These are phyloP conservation scores for Odontothrips loti DNA, from an alignment of 2,888 invertebrate species.

Conservation along the genomic window DNA sequence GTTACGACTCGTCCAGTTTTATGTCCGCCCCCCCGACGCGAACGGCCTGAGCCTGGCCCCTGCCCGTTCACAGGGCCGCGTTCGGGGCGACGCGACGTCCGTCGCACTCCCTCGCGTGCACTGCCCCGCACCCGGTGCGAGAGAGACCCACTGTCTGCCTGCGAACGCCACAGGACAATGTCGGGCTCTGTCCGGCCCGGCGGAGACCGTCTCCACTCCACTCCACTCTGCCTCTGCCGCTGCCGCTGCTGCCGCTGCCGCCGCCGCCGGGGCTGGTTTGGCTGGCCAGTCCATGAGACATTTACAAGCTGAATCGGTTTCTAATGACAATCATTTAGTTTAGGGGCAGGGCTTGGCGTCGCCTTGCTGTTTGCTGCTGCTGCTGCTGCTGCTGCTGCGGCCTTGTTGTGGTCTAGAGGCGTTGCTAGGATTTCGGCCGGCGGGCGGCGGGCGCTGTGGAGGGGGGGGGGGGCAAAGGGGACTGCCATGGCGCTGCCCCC, in stretches of 20 bases:
- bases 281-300: not conserved
- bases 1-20: slow-evolving; percentile 27
- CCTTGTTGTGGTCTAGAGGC: slow-evolving; percentile 38
- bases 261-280: slow-evolving; percentile 34
- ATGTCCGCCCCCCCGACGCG: slow-evolving; percentile 3
- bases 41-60: too few relatives aligned
- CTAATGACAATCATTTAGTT: slow-evolving; percentile 23
- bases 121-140: not conserved
- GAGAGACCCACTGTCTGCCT: not conserved
- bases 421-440: slow-evolving; percentile 46
- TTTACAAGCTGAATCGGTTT: slow-evolving; percentile 25
- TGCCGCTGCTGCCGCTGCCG: too few relatives aligned
- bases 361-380: slow-evolving; percentile 36
- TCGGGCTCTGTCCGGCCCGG: slow-evolving; percentile 30
- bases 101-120: too few relatives aligned
- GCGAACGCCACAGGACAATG: not conserved
- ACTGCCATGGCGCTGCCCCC: slow-evolving; percentile 58
- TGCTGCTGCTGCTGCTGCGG: slow-evolving; percentile 48
- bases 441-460: not conserved
- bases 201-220: too few relatives aligned
- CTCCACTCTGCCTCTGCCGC: too few relatives aligned
- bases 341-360: slow-evolving; percentile 44
- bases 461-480: not conserved
- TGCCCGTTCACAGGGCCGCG: too few relatives aligned
- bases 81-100: too few relatives aligned